phyloP scores from a whole-genome alignment of 2,113 vertebrate species.

The Orcinus orca region DNA sequence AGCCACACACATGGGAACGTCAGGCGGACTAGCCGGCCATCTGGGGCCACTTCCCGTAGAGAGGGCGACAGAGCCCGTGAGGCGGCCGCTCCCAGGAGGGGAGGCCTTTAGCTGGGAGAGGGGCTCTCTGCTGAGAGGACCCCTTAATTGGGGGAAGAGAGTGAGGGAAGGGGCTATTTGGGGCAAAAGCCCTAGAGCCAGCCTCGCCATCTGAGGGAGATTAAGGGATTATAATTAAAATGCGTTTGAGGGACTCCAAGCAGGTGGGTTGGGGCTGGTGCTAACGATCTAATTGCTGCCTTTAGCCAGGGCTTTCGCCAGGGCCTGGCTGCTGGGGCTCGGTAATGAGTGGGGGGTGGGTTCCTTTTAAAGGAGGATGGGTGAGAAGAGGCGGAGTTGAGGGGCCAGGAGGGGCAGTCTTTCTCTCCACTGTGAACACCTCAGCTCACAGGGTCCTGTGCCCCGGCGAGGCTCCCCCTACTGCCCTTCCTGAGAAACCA shows the following conservation, averaged over 20 bases:
- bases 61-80: neutral
- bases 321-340: constrained; percentile 14
- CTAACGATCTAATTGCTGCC: constrained; percentile 72
- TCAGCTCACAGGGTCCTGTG: neutral
- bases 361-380: constrained; percentile 14
- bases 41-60: neutral
- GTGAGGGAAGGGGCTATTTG: neutral
- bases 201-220: constrained; percentile 19
- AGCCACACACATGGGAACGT: neutral
- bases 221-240: constrained; percentile 49
- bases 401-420: constrained; percentile 24
- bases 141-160: constrained; percentile 66
- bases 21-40: neutral
- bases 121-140: neutral
- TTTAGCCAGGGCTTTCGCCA: neutral
- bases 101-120: neutral
- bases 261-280: constrained; percentile 37
- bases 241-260: neutral
- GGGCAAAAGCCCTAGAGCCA: constrained; percentile 54
- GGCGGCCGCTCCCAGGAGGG: neutral
- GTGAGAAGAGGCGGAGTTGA: constrained; percentile 57
- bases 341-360: constrained; percentile 76
- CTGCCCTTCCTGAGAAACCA: neutral
- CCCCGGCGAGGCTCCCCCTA: no score
- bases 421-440: constrained; percentile 69